Conservation (phyloP, 2,797 vertebrate genomes). For the Antrozous pallidus region DNA sequence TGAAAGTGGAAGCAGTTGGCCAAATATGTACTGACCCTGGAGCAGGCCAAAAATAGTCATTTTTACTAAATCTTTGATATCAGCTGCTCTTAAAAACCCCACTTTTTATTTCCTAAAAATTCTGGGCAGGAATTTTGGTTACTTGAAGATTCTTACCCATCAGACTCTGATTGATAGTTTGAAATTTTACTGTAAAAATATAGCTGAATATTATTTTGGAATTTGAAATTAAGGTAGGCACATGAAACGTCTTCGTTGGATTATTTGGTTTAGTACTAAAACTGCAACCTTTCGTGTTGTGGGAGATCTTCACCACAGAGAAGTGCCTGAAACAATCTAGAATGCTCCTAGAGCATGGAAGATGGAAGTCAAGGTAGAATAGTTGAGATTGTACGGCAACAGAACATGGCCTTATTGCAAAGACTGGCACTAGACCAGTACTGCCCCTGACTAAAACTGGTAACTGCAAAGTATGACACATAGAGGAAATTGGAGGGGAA, state of each 20-base stretch:
- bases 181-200: slow-evolving; percentile 58
- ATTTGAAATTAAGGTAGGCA: slow-evolving; percentile 39
- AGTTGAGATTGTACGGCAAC: not conserved
- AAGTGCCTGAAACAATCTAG: not conserved
- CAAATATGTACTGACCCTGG: slow-evolving; percentile 7
- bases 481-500: not conserved
- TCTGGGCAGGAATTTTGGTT: slow-evolving; percentile 33
- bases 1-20: not conserved
- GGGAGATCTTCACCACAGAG: not conserved
- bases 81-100: not conserved
- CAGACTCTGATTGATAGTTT: slow-evolving; percentile 9
- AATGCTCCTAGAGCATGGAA: not conserved
- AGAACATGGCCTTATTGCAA: not conserved
- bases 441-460: not conserved
- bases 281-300: not conserved
- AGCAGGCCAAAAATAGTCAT: not conserved
- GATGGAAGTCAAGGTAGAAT: not conserved
- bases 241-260: slow-evolving; percentile 4
- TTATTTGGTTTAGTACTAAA: slow-evolving; percentile 24
- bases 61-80: slow-evolving; percentile 33
- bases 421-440: not conserved
- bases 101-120: slow-evolving; percentile 15
- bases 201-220: slow-evolving; percentile 44
- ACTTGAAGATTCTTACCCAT: slow-evolving; percentile 52
- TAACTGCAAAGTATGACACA: not conserved